A percentile compares a stretch with the other conserved stretches of the same genome.
phyloP scores from a whole-genome alignment of 2,113 vertebrate genomes.

The Crotalus tigris region DNA sequence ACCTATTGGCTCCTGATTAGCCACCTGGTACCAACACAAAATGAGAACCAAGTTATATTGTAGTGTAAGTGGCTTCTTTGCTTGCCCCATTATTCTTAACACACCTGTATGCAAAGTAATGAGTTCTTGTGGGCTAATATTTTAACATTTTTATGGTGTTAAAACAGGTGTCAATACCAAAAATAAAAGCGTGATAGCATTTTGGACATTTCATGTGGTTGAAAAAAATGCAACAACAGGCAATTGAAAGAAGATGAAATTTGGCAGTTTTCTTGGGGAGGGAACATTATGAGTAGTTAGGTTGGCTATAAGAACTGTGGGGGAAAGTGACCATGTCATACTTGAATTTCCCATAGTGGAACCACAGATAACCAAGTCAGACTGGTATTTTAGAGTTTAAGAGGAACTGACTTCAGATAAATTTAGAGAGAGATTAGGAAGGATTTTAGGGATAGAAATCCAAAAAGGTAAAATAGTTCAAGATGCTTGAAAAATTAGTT shows the following conservation, averaged over 20 bases:
- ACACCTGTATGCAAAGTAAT: background rate
- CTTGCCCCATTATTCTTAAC: background rate
- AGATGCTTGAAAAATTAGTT: too few species aligned
- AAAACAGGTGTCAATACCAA: background rate
- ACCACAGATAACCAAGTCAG: too few species aligned
- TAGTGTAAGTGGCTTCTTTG: background rate
- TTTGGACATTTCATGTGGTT: background rate
- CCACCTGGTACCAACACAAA: background rate
- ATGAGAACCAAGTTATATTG: background rate
- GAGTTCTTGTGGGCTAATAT: background rate
- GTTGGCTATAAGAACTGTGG: background rate
- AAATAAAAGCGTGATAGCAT: background rate
- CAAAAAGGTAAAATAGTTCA: too few species aligned
- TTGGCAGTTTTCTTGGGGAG: background rate
- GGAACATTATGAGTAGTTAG: background rate
- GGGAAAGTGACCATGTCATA: too few species aligned
- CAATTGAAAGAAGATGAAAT: background rate
- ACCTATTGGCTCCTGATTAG: background rate
- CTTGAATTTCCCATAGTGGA: too few species aligned
- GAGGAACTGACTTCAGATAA: too few species aligned
- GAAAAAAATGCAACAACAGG: background rate
- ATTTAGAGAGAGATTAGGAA: too few species aligned
- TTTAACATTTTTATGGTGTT: background rate
- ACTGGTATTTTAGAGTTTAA: too few species aligned
- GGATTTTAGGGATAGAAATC: too few species aligned